Conservation (phyloP, 2,113 vertebrate genomes). For the Melanerpes formicivorus region DNA sequence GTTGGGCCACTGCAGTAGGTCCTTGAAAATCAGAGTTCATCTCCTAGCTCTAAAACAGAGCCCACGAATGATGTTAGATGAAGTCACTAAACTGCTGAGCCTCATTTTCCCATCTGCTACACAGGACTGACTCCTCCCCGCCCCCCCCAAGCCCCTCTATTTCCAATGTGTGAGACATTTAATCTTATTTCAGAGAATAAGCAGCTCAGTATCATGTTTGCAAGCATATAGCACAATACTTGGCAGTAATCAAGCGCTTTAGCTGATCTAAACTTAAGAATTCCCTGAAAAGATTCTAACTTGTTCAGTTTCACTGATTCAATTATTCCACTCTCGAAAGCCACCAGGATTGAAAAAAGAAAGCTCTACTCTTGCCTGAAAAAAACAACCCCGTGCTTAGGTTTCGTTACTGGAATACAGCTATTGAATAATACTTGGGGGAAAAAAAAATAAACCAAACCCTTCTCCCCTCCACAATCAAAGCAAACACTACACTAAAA, state of each 20-base stretch:
- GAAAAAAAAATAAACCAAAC: not conserved
- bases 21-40: not conserved
- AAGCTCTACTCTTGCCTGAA: not conserved
- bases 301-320: not conserved
- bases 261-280: not conserved
- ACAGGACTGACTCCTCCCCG: not conserved
- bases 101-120: constrained; percentile 6
- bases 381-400: not conserved
- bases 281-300: not conserved
- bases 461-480: not conserved
- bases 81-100: not conserved
- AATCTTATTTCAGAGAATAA: constrained; percentile 3
- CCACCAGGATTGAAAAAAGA: not conserved
- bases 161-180: not conserved
- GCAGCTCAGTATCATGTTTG: not conserved
- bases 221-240: not conserved
- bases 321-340: not conserved
- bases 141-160: no score
- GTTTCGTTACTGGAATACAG: not conserved
- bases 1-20: not conserved
- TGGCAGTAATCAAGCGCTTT: not conserved
- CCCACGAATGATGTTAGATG: not conserved
- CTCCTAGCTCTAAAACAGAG: not conserved
- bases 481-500: not conserved
- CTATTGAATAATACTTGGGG: not conserved